Percentiles rank a stretch among this genome's conserved stretches.
These are phyloP conservation scores for Onchidella celtica DNA, from an alignment of 2,888 invertebrate genomes.

Conservation along the genomic window DNA sequence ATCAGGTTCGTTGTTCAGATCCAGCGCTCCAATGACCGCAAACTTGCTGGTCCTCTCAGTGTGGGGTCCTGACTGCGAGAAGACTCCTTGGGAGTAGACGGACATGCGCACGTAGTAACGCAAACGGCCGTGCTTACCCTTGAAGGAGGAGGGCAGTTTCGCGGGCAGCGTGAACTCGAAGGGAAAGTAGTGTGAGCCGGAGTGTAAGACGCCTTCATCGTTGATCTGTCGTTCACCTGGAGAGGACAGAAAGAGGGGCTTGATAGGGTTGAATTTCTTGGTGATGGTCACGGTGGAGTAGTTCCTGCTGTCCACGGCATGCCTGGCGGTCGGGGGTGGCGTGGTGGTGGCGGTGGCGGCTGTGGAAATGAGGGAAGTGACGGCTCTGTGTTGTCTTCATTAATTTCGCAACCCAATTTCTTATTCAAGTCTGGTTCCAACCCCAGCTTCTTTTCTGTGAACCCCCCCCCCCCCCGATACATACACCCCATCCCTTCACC, in stretches of 20 bases:
- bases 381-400: no score
- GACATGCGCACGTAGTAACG: constrained; percentile 74
- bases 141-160: constrained; percentile 73
- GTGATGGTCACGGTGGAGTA: no score
- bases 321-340: no score
- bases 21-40: constrained; percentile 71
- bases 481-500: no score
- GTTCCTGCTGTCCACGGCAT: no score
- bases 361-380: no score
- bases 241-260: not conserved
- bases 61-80: constrained; percentile 70
- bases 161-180: constrained; percentile 73
- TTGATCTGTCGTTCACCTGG: constrained; percentile 72
- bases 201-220: constrained; percentile 70
- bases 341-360: no score
- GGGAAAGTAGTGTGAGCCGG: constrained; percentile 76
- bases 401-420: no score
- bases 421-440: no score
- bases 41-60: constrained; percentile 75
- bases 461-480: no score
- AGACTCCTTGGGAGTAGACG: constrained; percentile 71
- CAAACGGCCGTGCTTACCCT: constrained; percentile 73
- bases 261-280: no score
- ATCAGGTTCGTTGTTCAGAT: constrained; percentile 73
- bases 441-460: no score